Evolutionary conservation across 2,888 invertebrate species (phyloP).

Genomic region (Hololepta plana): DNA sequence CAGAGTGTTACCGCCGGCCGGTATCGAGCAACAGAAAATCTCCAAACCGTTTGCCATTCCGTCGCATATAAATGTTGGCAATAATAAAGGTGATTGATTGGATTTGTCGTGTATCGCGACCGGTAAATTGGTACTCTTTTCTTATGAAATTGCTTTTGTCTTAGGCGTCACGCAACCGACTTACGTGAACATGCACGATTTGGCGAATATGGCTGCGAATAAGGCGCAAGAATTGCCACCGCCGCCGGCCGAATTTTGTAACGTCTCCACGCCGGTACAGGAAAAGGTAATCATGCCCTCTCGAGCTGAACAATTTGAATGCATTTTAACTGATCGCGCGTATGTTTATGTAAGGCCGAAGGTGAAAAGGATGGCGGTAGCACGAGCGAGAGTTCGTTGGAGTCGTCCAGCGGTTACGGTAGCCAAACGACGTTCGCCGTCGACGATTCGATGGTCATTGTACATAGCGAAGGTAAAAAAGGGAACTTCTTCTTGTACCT

Average conservation of each 20-base stretch:
- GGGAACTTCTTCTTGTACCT: neutral
- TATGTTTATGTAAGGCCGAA: no score
- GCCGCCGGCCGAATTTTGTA: constrained; percentile 30
- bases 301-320: no score
- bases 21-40: constrained; percentile 31
- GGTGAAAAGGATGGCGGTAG: constrained; percentile 37
- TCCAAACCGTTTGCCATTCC: constrained; percentile 50
- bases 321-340: neutral
- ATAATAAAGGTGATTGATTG: neutral
- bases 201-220: constrained; percentile 64
- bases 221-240: constrained; percentile 45
- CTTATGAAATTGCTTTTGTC: neutral
- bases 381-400: constrained; percentile 55
- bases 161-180: constrained; percentile 52
- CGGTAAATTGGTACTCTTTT: neutral
- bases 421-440: constrained; percentile 54
- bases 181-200: constrained; percentile 84
- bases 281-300: constrained; percentile 9
- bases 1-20: constrained; percentile 22
- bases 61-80: constrained; percentile 37
- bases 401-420: constrained; percentile 60
- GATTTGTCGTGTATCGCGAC: neutral
- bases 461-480: constrained; percentile 26
- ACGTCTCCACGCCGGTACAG: no score
- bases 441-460: constrained; percentile 25